These are phyloP conservation scores for Distichodus sexfasciatus DNA, from an alignment of 2,797 vertebrate genomes.

Conservation along the genomic window DNA sequence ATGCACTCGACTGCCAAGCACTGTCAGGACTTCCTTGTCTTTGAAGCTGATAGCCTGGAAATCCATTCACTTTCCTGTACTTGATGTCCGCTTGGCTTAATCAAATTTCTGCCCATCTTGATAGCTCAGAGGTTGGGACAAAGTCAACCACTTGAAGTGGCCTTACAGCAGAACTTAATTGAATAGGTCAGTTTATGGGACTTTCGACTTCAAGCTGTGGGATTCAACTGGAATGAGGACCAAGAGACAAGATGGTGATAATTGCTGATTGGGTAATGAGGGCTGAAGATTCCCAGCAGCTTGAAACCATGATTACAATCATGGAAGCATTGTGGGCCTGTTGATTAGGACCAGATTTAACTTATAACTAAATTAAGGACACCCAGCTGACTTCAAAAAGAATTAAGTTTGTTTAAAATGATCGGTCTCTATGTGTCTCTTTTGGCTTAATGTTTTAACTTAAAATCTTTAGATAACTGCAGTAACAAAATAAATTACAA, in stretches of 20 bases:
- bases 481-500: background rate
- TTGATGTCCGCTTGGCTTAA: slow-evolving; percentile 50
- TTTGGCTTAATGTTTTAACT: background rate
- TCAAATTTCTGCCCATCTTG: slow-evolving; percentile 56
- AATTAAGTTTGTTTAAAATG: slow-evolving; percentile 30
- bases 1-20: slow-evolving; percentile 25
- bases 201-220: slow-evolving; percentile 55
- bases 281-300: slow-evolving; percentile 45
- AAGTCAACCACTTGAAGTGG: slow-evolving; percentile 60
- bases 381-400: slow-evolving; percentile 40
- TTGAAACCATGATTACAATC: slow-evolving; percentile 50
- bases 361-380: slow-evolving; percentile 52
- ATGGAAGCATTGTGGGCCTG: slow-evolving; percentile 44
- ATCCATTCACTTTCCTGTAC: slow-evolving; percentile 45
- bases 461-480: too few species aligned
- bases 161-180: slow-evolving; percentile 58
- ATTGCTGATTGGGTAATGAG: slow-evolving; percentile 67
- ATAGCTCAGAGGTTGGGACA: slow-evolving; percentile 58
- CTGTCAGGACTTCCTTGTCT: slow-evolving; percentile 17
- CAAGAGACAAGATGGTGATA: slow-evolving; percentile 65
- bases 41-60: slow-evolving; percentile 40
- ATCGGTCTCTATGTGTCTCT: slow-evolving; percentile 39
- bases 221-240: slow-evolving; percentile 60
- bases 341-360: slow-evolving; percentile 63
- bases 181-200: slow-evolving; percentile 58